Evolutionary conservation across 2,113 vertebrate genomes (phyloP), one percentile per base, ranked within the genome.

Genomic region (Melanocharis versteri): DNA sequence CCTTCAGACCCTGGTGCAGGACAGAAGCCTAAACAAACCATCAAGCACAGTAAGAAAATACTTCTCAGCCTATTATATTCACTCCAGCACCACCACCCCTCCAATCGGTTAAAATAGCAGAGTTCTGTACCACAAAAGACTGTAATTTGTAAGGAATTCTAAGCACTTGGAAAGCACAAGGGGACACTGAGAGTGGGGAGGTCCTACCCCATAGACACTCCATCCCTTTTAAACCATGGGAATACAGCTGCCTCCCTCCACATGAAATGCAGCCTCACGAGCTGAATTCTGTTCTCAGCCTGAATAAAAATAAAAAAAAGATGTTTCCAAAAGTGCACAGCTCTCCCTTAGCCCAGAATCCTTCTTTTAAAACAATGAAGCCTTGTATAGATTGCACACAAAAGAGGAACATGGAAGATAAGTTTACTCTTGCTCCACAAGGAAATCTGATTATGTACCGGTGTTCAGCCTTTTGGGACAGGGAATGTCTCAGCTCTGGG

Each of bases 101-200:
- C 87, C 83, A 77, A 37, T 11, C 12, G 13, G 64, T 87, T 92
- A 77, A 97, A 96, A 96, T 51, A 94, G 92, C 64, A 86, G 47
- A 65, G 92, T 80, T 87, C 90, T 72, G 44, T 83, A 83, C 85
- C 88, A 92, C 83, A 94, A 92, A 94, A 81, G 91, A 58, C 87
- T 93, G 95, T 94, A 73, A 96, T 96, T 96, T 96, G 88, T 94
- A 70, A 90, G 92, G 93, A 96, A 97, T 96, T 87, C 68, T 44
- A 85, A 92, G 82, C 71, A 77, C 90, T 94, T 73, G 87, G 93
- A 94, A 95, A 96, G 89, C 79, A 92, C 50, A 73, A 90, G 94
- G 72, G 93, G 92, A 94, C 85, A 68, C 58, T 62, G 60, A 76
- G 82, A 69, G 50, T 70, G 60, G 54, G 62, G 64, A 93, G 85